Evolutionary conservation across 2,113 vertebrate species (phyloP).

Genomic region (Polypterus bichir): DNA sequence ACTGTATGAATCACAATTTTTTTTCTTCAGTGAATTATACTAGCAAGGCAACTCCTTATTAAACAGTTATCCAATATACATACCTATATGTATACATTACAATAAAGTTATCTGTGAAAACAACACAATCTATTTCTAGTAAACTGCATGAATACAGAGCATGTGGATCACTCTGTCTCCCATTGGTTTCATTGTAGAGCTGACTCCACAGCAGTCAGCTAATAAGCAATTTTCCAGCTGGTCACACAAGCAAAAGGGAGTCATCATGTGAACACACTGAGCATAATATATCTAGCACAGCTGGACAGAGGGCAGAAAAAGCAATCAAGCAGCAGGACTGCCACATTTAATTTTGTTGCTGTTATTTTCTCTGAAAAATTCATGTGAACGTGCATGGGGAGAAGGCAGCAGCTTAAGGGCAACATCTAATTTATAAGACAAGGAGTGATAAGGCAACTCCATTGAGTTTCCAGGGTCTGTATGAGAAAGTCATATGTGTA

Average conservation of each 20-base stretch:
- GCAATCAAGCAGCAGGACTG: not conserved
- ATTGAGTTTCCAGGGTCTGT: no score
- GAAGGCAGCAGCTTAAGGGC: not conserved
- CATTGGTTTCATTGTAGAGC: not conserved
- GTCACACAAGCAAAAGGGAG: constrained; percentile 1
- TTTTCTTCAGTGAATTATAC: no score
- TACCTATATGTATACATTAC: no score
- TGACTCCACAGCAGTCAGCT: not conserved
- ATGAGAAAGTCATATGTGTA: no score
- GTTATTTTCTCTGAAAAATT: no score
- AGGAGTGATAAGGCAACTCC: no score
- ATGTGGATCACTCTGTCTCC: not conserved
- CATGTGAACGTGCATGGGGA: no score
- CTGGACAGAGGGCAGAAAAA: not conserved
- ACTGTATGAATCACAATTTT: no score
- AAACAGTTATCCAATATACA: no score
- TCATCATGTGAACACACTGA: not conserved
- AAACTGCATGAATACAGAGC: not conserved
- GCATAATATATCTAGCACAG: no score
- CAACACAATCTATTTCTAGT: not conserved
- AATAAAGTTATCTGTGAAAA: no score
- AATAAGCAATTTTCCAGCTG: constrained; percentile 1
- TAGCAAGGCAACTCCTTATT: no score
- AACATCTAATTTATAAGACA: not conserved
- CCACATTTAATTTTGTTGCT: not conserved